These are phyloP conservation scores for Catharus ustulatus DNA, from an alignment of 2,797 vertebrate genomes.

Conservation along the genomic window DNA sequence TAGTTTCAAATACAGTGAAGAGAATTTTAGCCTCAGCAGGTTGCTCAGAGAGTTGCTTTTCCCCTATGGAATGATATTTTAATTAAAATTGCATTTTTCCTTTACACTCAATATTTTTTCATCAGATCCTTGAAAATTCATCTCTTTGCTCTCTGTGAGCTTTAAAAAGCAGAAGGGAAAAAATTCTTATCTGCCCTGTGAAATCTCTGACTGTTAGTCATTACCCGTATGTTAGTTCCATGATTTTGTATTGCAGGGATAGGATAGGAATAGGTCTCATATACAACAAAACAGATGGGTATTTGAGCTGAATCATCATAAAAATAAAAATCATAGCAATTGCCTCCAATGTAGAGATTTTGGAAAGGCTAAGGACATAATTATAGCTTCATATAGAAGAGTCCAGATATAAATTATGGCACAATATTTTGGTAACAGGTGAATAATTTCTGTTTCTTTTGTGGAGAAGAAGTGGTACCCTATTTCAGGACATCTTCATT, in stretches of 20 bases:
- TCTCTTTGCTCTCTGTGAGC: background rate
- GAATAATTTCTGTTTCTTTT: background rate
- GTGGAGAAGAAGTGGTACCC: background rate
- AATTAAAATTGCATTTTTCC: conserved; percentile 16
- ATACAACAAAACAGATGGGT: background rate
- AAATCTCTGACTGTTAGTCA: background rate
- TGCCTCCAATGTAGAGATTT: background rate
- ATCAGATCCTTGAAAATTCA: background rate
- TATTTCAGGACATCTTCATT: background rate
- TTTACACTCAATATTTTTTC: background rate
- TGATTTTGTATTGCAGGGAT: background rate
- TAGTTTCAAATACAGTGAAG: rapidly evolving
- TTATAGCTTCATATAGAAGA: background rate
- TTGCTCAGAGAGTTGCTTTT: background rate
- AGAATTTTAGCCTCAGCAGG: background rate
- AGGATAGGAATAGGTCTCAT: background rate
- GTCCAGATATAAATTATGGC: background rate
- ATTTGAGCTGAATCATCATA: background rate
- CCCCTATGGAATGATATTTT: background rate
- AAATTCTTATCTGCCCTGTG: background rate
- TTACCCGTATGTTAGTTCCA: background rate
- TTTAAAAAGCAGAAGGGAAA: background rate
- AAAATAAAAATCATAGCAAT: background rate
- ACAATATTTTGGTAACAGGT: background rate
- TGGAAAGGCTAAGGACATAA: background rate